Evolutionary conservation across 2,797 vertebrate genomes (phyloP).

Genomic region (Halcyon badia): DNA sequence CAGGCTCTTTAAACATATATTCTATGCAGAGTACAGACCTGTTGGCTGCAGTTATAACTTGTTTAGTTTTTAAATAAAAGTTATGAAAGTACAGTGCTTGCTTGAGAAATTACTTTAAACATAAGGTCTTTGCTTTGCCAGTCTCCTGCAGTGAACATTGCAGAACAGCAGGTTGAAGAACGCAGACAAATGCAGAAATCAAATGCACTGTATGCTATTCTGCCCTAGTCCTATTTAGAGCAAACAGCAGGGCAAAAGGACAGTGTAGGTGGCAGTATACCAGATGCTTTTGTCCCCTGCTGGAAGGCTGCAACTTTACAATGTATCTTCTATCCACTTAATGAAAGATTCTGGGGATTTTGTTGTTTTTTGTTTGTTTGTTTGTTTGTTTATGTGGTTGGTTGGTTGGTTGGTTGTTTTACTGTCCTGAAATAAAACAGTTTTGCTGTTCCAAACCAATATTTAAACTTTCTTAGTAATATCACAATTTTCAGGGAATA

Average conservation of each 20-base stretch:
- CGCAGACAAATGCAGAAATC: conserved; percentile 28
- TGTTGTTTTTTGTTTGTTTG: too few relatives aligned
- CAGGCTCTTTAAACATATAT: not conserved
- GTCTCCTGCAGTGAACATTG: not conserved
- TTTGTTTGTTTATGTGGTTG: too few relatives aligned
- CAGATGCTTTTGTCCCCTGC: not conserved
- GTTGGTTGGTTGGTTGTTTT: not conserved
- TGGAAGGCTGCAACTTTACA: not conserved
- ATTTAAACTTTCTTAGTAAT: not conserved
- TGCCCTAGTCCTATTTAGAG: not conserved
- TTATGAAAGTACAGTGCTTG: not conserved
- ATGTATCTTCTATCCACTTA: not conserved
- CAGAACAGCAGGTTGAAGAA: conserved; percentile 20
- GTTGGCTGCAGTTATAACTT: not conserved
- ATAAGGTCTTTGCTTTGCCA: not conserved
- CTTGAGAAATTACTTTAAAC: conserved; percentile 12
- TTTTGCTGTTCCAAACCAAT: not conserved
- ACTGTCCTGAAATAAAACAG: not conserved
- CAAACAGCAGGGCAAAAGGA: not conserved
- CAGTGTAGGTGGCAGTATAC: not conserved
- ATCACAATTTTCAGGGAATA: not conserved
- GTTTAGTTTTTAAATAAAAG: not conserved
- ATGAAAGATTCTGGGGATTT: not conserved
- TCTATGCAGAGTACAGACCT: not conserved
- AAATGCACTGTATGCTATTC: not conserved